A percentile compares a stretch with the other conserved stretches of the same genome.
Evolutionary conservation across 2,113 vertebrate genomes (phyloP).

Genomic region (Chelonoidis abingdonii): DNA sequence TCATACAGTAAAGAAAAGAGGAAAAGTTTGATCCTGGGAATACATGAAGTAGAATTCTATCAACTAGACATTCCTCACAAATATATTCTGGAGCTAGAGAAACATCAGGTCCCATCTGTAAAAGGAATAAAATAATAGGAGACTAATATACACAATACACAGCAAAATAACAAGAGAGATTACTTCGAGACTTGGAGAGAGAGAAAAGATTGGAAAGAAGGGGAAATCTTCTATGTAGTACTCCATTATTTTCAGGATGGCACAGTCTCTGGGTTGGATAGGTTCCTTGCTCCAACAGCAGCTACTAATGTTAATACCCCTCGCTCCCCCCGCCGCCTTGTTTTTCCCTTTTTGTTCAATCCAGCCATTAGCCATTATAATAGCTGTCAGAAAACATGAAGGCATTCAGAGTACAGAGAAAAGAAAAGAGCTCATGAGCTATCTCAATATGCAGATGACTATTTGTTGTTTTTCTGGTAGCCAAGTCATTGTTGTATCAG

Average conservation of each 20-base stretch:
- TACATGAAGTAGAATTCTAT: constrained; percentile 39
- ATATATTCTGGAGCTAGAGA: constrained; percentile 47
- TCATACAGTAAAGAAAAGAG: not conserved
- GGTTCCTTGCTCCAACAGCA: not conserved
- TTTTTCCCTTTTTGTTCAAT: not conserved
- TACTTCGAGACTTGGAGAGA: not conserved
- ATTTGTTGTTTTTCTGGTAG: constrained; percentile 44
- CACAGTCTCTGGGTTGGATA: not conserved
- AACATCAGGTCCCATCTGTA: constrained; percentile 35
- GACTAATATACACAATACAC: constrained; percentile 23
- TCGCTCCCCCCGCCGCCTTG: not conserved
- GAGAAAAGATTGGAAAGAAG: constrained; percentile 32
- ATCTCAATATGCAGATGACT: not conserved
- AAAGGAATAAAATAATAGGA: constrained; percentile 40
- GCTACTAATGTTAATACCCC: constrained; percentile 19
- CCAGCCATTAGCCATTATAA: constrained; percentile 27
- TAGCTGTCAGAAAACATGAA: constrained; percentile 18
- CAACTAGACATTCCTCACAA: constrained; percentile 50
- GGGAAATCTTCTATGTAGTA: not conserved
- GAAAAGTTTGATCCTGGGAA: constrained; percentile 37
- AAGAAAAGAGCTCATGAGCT: not conserved
- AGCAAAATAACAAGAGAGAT: not conserved
- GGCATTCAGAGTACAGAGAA: not conserved
- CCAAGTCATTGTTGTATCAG: constrained; percentile 25
- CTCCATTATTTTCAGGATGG: constrained; percentile 18